These are phyloP conservation scores for Neoniphon sammara DNA, from an alignment of 2,797 vertebrate genomes.

Conservation along the genomic window DNA sequence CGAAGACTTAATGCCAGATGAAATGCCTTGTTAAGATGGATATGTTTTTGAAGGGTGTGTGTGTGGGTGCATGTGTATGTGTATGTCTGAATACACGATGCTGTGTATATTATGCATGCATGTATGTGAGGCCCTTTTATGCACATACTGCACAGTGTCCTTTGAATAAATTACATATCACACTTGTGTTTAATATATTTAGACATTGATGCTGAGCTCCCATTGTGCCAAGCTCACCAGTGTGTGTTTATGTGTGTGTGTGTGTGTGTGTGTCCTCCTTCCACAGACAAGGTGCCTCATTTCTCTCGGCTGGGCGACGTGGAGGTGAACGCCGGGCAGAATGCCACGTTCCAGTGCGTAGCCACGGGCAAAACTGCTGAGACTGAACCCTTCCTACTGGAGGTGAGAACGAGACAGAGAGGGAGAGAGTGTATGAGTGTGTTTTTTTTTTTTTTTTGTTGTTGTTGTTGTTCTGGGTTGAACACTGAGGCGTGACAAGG, in stretches of 20 bases:
- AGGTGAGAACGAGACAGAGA: constrained; percentile 71
- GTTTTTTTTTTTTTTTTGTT: constrained; percentile 1
- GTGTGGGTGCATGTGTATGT: not conserved
- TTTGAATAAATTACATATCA: constrained; percentile 30
- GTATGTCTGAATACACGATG: not conserved
- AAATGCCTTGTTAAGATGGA: too few relatives aligned
- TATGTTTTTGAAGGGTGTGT: too few relatives aligned
- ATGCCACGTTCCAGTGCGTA: constrained; percentile 97
- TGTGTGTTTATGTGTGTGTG: not conserved
- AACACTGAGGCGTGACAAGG: constrained; percentile 3
- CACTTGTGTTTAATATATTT: constrained; percentile 47
- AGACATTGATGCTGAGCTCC: constrained; percentile 43
- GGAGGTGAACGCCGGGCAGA: constrained; percentile 98
- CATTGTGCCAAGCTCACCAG: constrained; percentile 48
- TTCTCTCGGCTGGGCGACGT: constrained; percentile 97
- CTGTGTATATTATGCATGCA: not conserved
- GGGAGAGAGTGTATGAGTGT: not conserved
- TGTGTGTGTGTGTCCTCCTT: constrained; percentile 45
- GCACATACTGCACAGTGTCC: not conserved
- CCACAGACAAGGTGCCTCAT: constrained; percentile 97
- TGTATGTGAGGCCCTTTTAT: not conserved
- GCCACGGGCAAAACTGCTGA: constrained; percentile 94
- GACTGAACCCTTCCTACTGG: constrained; percentile 82
- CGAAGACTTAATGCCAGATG: too few relatives aligned
- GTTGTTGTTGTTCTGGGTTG: not conserved